These are phyloP conservation scores for Erannis defoliaria DNA, from an alignment of 2,888 invertebrate genomes.

Conservation along the genomic window DNA sequence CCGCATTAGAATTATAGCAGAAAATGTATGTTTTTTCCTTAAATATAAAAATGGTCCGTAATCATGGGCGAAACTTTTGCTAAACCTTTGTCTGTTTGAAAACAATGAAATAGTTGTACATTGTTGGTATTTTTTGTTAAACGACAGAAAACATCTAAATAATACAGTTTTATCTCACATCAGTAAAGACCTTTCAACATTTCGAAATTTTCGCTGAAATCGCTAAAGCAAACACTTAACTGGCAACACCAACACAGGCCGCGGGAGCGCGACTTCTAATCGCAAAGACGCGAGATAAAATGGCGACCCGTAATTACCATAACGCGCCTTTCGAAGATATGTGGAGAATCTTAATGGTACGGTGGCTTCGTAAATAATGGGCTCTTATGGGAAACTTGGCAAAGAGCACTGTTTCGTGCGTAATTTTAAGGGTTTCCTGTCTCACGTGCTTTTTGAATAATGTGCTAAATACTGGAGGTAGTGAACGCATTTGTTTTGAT, in stretches of 20 bases:
- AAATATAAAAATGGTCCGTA: no score
- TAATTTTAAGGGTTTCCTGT: constrained; percentile 83
- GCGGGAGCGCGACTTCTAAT: constrained; percentile 65
- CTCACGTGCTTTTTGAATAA: constrained; percentile 84
- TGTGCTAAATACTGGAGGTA: constrained; percentile 74
- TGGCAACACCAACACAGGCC: constrained; percentile 60
- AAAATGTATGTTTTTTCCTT: not conserved
- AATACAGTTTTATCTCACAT: not conserved
- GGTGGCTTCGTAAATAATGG: constrained; percentile 86
- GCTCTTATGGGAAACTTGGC: constrained; percentile 86
- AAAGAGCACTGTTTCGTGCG: constrained; percentile 85
- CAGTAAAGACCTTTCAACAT: not conserved
- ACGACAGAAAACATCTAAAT: not conserved
- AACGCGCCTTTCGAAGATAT: constrained; percentile 85
- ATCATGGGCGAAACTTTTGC: no score
- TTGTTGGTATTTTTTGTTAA: no score
- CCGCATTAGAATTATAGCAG: not conserved
- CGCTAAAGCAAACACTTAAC: constrained; percentile 1
- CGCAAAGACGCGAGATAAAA: constrained; percentile 77
- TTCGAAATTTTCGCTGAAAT: not conserved
- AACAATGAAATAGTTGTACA: no score
- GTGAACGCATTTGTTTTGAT: constrained; percentile 72
- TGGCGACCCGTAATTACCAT: constrained; percentile 86
- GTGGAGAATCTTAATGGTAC: constrained; percentile 86
- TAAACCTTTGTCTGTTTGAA: no score